Evolutionary conservation across 2,113 vertebrate genomes (phyloP).

Genomic region (Aspidoscelis tigris): DNA sequence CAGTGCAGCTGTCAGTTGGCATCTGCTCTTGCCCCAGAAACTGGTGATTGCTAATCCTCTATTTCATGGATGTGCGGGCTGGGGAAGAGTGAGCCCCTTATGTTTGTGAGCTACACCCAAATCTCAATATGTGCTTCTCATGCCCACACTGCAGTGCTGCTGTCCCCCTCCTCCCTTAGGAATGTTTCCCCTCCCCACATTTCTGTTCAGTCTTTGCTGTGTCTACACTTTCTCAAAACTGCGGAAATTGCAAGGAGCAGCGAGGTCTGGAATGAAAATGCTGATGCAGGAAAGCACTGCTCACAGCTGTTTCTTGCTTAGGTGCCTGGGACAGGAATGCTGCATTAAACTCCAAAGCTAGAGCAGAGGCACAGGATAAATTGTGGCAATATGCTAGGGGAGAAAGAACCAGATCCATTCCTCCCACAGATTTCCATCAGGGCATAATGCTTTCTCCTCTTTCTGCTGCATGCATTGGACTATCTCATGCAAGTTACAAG

Average conservation of each 20-base stretch:
- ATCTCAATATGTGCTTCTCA: neutral
- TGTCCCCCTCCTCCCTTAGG: constrained; percentile 20
- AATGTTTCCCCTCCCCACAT: neutral
- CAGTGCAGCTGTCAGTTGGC: neutral
- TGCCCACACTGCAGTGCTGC: neutral
- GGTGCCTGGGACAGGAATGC: neutral
- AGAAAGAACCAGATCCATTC: neutral
- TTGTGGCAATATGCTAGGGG: fast-evolving
- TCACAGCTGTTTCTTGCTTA: constrained; percentile 1
- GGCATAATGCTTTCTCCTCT: too few species aligned
- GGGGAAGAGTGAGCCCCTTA: neutral
- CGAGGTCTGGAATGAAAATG: neutral
- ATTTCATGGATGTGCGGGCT: neutral
- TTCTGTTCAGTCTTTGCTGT: constrained; percentile 28
- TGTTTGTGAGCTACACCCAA: neutral
- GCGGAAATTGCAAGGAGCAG: constrained; percentile 10
- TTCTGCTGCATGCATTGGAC: neutral
- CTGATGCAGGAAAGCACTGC: neutral
- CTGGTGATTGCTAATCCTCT: neutral
- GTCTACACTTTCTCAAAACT: neutral
- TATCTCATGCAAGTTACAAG: neutral
- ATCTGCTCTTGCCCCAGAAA: neutral
- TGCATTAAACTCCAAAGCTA: neutral
- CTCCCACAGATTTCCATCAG: neutral
- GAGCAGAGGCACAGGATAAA: neutral